phyloP scores from a whole-genome alignment of 2,113 vertebrate genomes.

The Hypomesus transpacificus region DNA sequence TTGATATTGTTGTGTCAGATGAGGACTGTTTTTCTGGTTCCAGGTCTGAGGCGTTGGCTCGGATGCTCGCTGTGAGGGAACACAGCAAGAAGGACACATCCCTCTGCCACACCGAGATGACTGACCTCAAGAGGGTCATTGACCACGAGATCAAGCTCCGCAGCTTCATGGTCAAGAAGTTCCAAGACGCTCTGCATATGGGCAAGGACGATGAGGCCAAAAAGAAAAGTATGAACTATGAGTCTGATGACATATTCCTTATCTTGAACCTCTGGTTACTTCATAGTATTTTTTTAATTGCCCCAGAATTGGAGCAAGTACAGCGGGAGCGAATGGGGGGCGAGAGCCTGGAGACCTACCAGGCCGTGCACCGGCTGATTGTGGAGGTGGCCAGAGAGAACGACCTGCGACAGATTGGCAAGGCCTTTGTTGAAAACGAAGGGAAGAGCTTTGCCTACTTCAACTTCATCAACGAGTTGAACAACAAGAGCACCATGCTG shows the following conservation, averaged over 20 bases:
- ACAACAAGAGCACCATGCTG: slow-evolving; percentile 43
- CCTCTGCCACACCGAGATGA: slow-evolving; percentile 56
- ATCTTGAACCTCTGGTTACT: background rate
- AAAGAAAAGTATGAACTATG: slow-evolving; percentile 6
- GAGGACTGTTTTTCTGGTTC: background rate
- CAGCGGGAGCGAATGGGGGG: slow-evolving; percentile 31
- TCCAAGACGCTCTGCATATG: slow-evolving; percentile 30
- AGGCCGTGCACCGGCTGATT: slow-evolving; percentile 56
- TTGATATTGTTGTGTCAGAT: background rate
- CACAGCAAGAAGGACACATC: slow-evolving; percentile 49
- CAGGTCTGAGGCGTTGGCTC: slow-evolving; percentile 57
- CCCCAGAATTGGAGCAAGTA: slow-evolving; percentile 16
- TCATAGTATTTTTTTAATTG: slow-evolving; percentile 7
- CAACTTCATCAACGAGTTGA: slow-evolving; percentile 54
- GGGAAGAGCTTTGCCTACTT: slow-evolving; percentile 63
- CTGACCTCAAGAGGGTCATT: slow-evolving; percentile 43
- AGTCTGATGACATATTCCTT: background rate
- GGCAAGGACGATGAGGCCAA: slow-evolving; percentile 41
- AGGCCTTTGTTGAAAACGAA: slow-evolving; percentile 47
- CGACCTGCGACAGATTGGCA: slow-evolving; percentile 38
- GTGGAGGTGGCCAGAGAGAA: slow-evolving; percentile 38
- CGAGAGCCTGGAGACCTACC: slow-evolving; percentile 53
- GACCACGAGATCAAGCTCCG: slow-evolving; percentile 59
- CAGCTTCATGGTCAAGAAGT: slow-evolving; percentile 56
- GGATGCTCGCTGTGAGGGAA: slow-evolving; percentile 56